Base-by-base conservation (phyloP, 1,140 invertebrate genomes). In the Rhynchophorus ferrugineus region DNA sequence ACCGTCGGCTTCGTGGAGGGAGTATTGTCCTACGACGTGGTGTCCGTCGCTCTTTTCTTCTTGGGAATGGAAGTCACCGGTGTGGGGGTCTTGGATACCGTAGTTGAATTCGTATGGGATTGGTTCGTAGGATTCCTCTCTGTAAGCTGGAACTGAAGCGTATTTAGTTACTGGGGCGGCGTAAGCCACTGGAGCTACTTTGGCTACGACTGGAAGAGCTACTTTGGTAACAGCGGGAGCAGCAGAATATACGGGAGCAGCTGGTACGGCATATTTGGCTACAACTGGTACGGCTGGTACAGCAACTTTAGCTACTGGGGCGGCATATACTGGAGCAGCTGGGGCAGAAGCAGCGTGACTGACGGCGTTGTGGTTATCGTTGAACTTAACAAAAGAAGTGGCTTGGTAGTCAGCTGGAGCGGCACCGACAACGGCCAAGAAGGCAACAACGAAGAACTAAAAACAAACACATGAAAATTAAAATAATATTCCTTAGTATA, bases 1-100 rank as follows among this genome's bases (percentile, higher is more conserved):
- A 7, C 78, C 78, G 58, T 80, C 78, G 0, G 77, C 73, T 51
- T 76, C 74, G 11, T 74, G 66, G 34, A 76, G 67, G 13, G 56
- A 53, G 44, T 64, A 64, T 13, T 49, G 44, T 21, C 49, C 54
- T 19, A 49, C 19, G 1, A 54, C 54, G 3, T 52, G 39, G 41
- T 65, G 57, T 18, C 63, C 63, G 16, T 58, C 37, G 33, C 62
- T 49, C 5, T 51, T 44, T 57, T 64, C 62, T 29, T 57, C 21
- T 37, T 64, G 62, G n/a, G 39, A 14, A 19, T 64, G 62, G 33
- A 49, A 38, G 48, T 64, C 62, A 8, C 61, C 77, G 56, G 62
- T 78, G 61, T 78, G 74, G 7, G 72, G 71, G 70, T 67, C 75
- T 72, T 64, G 35, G 11, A 59, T 56, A 20, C 44, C 33, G 20